Base-by-base conservation (phyloP, 1,140 invertebrate species). In the Mactra quadrangularis region DNA sequence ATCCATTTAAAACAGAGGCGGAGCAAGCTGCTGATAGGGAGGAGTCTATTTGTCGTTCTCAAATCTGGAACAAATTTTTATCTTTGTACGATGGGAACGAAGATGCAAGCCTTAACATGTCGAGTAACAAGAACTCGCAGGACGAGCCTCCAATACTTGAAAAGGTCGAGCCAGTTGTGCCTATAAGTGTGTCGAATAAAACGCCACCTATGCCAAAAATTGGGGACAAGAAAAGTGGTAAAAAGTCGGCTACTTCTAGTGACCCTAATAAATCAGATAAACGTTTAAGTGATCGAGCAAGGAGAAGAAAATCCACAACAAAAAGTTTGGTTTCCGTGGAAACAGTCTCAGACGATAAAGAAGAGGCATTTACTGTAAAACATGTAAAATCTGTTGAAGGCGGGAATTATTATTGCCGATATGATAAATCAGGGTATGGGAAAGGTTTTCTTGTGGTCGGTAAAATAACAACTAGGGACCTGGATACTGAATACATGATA, bases 161-260 rank as follows among this genome's bases (percentile, higher is more conserved):
- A 25, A 81, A 71, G 45, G 66, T 81, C 9, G 77, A 81, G 60
- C 77, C 77, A n/a, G 52, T 81, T 33, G 64, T 76, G 29, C 74
- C 59, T 50, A 72, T 33, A 27, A 59, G 29, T 11, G 15, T 22
- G 3, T 59, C 50, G 59, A 68, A 60, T n/a, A 35, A 17, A 29
- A 71, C 76, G 4, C 77, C 66, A 59, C 77, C 77, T 19, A 81
- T 81, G 77, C 77, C 77, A 6, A 52, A 81, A 60, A 81, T 81
- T 31, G 22, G 59, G 35, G 76, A 79, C 9, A 71, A 70, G 62
- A 75, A 75, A 75, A 11, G 1, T 4, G 13, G 53, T 38, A 31
- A 53, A 6, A 75, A 75, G 27, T 75, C 72, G 13, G n/a, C n/a
- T n/a, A 35, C 45, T 17, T 33, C 53, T 38, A 57, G 35, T 19